Percentiles rank a stretch among this genome's conserved stretches.
phyloP scores from a whole-genome alignment of 2,113 vertebrate species.

The Arizona elegans region DNA sequence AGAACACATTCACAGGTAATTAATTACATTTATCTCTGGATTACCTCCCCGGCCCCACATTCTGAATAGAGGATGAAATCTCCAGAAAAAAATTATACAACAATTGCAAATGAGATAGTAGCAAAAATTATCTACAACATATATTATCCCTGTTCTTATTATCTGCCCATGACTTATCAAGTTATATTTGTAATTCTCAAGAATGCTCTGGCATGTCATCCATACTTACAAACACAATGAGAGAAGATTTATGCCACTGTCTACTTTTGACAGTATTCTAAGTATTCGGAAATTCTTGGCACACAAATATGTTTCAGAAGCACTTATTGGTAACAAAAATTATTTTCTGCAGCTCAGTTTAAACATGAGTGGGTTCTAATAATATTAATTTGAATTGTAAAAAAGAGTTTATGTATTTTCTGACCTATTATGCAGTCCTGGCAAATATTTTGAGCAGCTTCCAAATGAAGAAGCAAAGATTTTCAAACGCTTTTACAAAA shows the following conservation, averaged over 20 bases:
- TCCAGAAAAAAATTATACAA: background rate
- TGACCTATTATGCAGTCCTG: background rate
- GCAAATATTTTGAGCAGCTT: background rate
- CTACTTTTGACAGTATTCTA: background rate
- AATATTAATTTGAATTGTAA: background rate
- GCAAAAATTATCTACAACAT: background rate
- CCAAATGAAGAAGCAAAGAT: background rate
- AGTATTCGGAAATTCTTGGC: background rate
- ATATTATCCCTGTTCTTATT: background rate
- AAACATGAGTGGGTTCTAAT: background rate
- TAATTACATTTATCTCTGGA: background rate
- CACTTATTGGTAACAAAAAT: background rate
- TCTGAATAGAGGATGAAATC: background rate
- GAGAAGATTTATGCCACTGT: background rate
- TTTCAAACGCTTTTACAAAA: background rate
- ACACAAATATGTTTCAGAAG: background rate
- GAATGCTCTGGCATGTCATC: background rate
- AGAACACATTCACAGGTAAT: background rate
- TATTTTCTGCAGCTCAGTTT: background rate
- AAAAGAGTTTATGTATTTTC: background rate
- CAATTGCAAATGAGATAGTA: background rate
- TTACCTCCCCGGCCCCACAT: background rate
- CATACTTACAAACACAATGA: background rate
- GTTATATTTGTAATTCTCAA: background rate
- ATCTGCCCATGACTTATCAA: background rate